Evolutionary conservation across 2,113 vertebrate genomes (phyloP), one percentile per base, ranked within the genome.

Genomic region (Amblyornis subalaris): DNA sequence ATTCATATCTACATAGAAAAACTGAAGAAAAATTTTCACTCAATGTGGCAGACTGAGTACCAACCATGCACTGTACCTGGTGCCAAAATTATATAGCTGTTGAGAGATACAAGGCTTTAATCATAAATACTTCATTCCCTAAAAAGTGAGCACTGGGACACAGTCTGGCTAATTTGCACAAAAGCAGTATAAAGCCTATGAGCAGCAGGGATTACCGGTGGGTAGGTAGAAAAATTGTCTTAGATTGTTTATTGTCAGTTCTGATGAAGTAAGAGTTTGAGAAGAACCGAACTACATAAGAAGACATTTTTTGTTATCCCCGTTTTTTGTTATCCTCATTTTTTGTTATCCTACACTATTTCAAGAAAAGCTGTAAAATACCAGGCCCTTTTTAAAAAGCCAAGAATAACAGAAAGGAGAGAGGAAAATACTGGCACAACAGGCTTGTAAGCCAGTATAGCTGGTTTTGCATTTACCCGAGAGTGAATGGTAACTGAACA

Each of bases 251-350:
- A 86, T 86, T 40, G 22, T 92, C 65, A 92, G 33, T 45, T 94
- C 60, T 94, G 60, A 79, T 73, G 24, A 93, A 91, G 53, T 36
- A 94, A 93, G 61, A 95, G 13, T 92, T 90, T 96, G 82, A 92
- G 51, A 96, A 93, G 48, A 93, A 84, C 42, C 79, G 50, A 72
- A 38, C 73, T 66, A 33, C 8, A 3, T 14, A 44, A 85, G 72
- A 84, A 82, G 66, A 80, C 26, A 55, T 45, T 75, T 45, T 81
- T 74, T 26, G 24, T 66, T 67, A 85, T 35, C 14, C 28, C 8
- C 12, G n/a, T 45, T 75, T 45, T 81, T 74, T 26, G 24, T 66
- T 67, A 85, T 35, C 14, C 28, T 7, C 26, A 55, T 45, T 75
- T 45, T 81, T 74, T 26, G 24, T 66, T 67, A 85, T 35, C 25